Percentiles rank a stretch among this genome's conserved stretches.
These are phyloP conservation scores for Lasioglossum baleicum DNA, from an alignment of 1,140 invertebrate genomes.

Conservation along the genomic window DNA sequence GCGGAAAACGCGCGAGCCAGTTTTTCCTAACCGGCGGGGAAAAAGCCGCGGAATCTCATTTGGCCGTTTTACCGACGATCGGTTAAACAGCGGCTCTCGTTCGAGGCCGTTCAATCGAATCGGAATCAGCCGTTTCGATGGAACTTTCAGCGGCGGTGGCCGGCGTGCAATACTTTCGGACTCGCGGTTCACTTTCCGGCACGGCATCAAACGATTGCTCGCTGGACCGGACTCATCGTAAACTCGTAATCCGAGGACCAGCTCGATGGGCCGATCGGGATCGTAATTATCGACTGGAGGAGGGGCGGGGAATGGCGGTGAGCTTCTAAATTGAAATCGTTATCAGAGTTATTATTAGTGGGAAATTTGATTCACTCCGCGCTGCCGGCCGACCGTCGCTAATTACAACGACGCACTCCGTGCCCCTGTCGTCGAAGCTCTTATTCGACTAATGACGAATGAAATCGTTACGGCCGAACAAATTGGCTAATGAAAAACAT, in stretches of 20 bases:
- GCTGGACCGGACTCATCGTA: constrained; percentile 12
- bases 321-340: constrained; percentile 40
- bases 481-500: neutral
- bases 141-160: constrained; percentile 35
- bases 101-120: constrained; percentile 43
- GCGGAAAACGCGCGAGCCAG: neutral
- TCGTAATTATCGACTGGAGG: constrained; percentile 8
- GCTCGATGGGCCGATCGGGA: neutral
- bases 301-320: no score
- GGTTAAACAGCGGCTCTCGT: constrained; percentile 50
- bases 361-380: constrained; percentile 5
- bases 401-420: neutral
- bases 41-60: constrained; percentile 46
- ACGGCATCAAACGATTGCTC: constrained; percentile 39
- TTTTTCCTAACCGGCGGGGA: neutral
- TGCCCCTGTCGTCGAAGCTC: neutral
- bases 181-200: constrained; percentile 19
- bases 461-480: neutral
- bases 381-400: neutral
- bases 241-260: constrained; percentile 18
- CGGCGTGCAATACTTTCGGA: constrained; percentile 37
- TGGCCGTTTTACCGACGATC: constrained; percentile 39
- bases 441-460: neutral
- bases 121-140: constrained; percentile 42
- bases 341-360: constrained; percentile 29